phyloP scores from a whole-genome alignment of 2,113 vertebrate species.

The Platichthys stellatus region DNA sequence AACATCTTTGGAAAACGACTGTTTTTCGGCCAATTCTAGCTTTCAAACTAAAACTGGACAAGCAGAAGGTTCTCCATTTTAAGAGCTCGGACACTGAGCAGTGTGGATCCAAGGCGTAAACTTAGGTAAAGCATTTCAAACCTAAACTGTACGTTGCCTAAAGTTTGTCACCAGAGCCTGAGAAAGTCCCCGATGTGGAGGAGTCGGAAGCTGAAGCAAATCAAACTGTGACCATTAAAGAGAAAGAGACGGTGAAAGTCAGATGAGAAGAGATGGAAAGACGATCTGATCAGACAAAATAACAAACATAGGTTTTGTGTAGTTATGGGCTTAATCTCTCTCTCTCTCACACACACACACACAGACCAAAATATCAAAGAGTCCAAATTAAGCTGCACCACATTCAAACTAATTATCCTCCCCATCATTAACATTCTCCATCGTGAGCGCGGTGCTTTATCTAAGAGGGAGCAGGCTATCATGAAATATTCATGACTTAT shows the following conservation, averaged over 20 bases:
- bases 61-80: too few species aligned
- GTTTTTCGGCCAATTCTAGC: too few species aligned
- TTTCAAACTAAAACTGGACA: too few species aligned
- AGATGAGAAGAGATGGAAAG: neutral
- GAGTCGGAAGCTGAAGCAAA: slow-evolving; percentile 1
- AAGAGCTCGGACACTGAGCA: too few species aligned
- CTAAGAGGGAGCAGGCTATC: slow-evolving; percentile 66
- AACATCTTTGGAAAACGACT: too few species aligned
- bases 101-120: too few species aligned
- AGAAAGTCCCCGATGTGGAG: neutral
- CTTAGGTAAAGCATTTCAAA: too few species aligned
- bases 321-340: slow-evolving; percentile 43
- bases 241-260: neutral
- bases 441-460: slow-evolving; percentile 69
- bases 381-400: slow-evolving; percentile 73
- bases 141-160: too few species aligned
- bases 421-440: slow-evolving; percentile 78
- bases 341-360: slow-evolving; percentile 20
- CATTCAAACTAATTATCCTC: slow-evolving; percentile 76
- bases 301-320: slow-evolving; percentile 55
- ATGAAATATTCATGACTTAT: slow-evolving; percentile 84
- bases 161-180: too few species aligned
- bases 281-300: slow-evolving; percentile 57
- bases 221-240: slow-evolving; percentile 18
- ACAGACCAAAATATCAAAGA: slow-evolving; percentile 68